Conservation (phyloP, 2,797 vertebrate species). For the Arctocebus calabarensis region DNA sequence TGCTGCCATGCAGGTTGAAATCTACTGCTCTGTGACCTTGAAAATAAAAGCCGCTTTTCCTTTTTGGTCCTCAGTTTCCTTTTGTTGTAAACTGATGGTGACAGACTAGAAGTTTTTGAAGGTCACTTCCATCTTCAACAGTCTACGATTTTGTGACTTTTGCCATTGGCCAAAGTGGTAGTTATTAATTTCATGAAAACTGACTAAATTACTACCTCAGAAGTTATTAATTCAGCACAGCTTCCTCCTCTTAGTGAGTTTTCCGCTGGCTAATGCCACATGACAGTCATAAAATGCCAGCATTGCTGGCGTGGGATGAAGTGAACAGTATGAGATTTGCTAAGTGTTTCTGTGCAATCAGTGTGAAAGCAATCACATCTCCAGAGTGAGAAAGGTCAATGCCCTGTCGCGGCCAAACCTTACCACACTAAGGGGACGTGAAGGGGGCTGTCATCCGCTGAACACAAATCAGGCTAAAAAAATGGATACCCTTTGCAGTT, state of each 20-base stretch:
- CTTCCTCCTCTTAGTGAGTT: constrained; percentile 64
- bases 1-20: neutral
- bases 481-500: constrained; percentile 76
- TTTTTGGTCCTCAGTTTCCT: constrained; percentile 9
- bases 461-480: constrained; percentile 82
- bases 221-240: constrained; percentile 70
- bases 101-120: neutral
- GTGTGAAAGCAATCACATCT: constrained; percentile 80
- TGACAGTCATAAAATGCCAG: constrained; percentile 70
- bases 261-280: constrained; percentile 69
- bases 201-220: constrained; percentile 57
- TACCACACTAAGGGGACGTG: constrained; percentile 46
- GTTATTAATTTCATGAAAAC: constrained; percentile 65
- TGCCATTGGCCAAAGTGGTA: constrained; percentile 49
- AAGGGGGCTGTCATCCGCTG: constrained; percentile 75
- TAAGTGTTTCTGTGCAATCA: constrained; percentile 76
- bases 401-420: constrained; percentile 67
- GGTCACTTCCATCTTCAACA: neutral
- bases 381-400: constrained; percentile 78
- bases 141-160: constrained; percentile 44
- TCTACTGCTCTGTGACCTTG: neutral
- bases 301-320: constrained; percentile 38
- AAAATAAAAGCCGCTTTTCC: neutral
- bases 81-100: neutral
- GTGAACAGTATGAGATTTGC: constrained; percentile 77